Evolutionary conservation across 2,888 invertebrate species (phyloP).

Genomic region (Gryllus longicercus): DNA sequence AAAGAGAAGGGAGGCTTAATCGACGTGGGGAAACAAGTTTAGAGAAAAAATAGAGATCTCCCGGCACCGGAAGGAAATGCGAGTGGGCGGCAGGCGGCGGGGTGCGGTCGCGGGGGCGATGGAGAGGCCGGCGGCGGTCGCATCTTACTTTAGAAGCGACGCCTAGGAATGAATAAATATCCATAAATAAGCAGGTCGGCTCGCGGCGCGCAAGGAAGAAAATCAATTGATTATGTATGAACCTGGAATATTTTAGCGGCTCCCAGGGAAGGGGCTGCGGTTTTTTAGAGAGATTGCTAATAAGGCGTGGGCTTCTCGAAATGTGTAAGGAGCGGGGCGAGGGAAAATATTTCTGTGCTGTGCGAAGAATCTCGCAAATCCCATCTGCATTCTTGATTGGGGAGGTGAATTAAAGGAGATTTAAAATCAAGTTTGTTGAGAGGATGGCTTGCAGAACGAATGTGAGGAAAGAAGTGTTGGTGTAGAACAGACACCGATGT

Average conservation of each 20-base stretch:
- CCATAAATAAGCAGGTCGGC: background rate
- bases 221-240: conserved; percentile 1
- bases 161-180: conserved; percentile 6
- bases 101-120: too few relatives aligned
- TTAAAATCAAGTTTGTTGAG: background rate
- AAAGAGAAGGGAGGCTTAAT: background rate
- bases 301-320: background rate
- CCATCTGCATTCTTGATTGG: conserved; percentile 7
- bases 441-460: too few relatives aligned
- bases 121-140: too few relatives aligned
- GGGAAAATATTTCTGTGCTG: background rate
- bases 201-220: background rate
- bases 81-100: too few relatives aligned
- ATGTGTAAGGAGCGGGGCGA: background rate
- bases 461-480: too few relatives aligned
- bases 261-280: background rate
- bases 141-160: background rate
- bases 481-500: too few relatives aligned
- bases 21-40: background rate
- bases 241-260: background rate
- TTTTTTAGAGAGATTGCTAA: background rate
- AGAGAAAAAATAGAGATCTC: background rate
- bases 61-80: too few relatives aligned
- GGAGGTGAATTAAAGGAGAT: background rate
- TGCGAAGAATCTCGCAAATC: too few relatives aligned